Percentiles rank a stretch among this genome's conserved stretches.
Evolutionary conservation across 2,113 vertebrate genomes (phyloP).

Genomic region (Seriola rivoliana): DNA sequence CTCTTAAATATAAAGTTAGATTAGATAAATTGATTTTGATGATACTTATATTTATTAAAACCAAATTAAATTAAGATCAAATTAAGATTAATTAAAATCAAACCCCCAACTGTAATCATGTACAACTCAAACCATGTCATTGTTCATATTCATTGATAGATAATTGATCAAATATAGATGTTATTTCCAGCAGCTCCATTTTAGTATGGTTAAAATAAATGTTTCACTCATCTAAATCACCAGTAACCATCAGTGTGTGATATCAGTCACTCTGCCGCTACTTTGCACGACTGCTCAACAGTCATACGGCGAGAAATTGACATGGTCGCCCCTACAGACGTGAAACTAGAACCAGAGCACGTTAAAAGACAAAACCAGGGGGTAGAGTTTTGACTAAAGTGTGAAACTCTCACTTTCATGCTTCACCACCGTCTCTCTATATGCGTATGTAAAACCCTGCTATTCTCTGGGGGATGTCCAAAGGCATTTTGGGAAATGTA

Average conservation of each 20-base stretch:
- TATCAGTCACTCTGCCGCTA: conserved; percentile 11
- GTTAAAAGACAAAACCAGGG: not conserved
- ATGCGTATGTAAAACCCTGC: not conserved
- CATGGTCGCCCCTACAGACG: not conserved
- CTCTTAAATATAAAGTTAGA: too few relatives aligned
- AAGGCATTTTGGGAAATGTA: conserved; percentile 28
- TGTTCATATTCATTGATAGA: not conserved
- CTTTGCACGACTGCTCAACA: not conserved
- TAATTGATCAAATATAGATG: not conserved
- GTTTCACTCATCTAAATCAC: not conserved
- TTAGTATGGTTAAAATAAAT: not conserved
- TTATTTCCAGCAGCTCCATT: not conserved
- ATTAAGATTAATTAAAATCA: too few relatives aligned
- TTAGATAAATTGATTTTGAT: too few relatives aligned
- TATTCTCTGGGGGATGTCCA: conserved; percentile 14
- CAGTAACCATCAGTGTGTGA: not conserved
- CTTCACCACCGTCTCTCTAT: not conserved
- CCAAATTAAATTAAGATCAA: too few relatives aligned
- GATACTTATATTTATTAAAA: too few relatives aligned
- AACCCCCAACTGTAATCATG: too few relatives aligned
- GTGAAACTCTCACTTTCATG: conserved; percentile 35
- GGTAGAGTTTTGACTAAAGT: not conserved
- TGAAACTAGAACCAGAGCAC: conserved; percentile 28
- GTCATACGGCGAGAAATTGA: conserved; percentile 12
- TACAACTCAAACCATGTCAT: not conserved